Conservation (phyloP, 2,888 invertebrate genomes). For the Acrobeloides nanus region DNA sequence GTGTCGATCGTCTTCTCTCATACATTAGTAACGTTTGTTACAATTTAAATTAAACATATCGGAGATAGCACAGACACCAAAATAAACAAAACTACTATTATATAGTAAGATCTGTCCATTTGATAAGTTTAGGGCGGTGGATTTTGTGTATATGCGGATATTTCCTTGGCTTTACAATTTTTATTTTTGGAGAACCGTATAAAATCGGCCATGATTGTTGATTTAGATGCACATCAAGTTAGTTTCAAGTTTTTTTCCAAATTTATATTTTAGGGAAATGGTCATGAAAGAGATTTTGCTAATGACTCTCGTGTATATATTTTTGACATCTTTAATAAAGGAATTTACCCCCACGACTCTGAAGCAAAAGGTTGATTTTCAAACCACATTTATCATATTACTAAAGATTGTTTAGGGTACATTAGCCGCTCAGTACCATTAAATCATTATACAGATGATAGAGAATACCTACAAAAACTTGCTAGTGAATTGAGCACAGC, state of each 20-base stretch:
- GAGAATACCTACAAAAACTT: slow-evolving; percentile 23
- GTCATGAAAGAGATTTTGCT: slow-evolving; percentile 74
- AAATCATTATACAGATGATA: slow-evolving; percentile 17
- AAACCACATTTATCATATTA: slow-evolving; percentile 3
- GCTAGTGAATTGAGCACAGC: slow-evolving; percentile 61
- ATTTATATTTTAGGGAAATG: slow-evolving; percentile 67
- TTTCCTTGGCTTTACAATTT: slow-evolving; percentile 69
- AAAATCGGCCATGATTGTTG: slow-evolving; percentile 69
- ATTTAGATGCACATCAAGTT: slow-evolving; percentile 84
- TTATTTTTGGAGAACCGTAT: slow-evolving; percentile 60
- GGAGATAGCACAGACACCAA: no score
- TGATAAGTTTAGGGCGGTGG: slow-evolving; percentile 82
- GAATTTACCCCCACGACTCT: slow-evolving; percentile 73
- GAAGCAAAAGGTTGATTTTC: slow-evolving; percentile 62
- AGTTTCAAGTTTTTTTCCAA: slow-evolving; percentile 4
- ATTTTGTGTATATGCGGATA: slow-evolving; percentile 77
- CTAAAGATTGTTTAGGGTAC: slow-evolving; percentile 17
- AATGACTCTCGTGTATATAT: slow-evolving; percentile 70
- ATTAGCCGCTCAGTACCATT: slow-evolving; percentile 25
- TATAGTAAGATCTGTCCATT: no score
- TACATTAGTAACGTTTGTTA: no score
- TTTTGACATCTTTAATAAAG: slow-evolving; percentile 74
- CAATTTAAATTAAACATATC: no score
- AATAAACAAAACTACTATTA: no score
- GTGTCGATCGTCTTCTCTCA: no score